Conservation (phyloP, 2,113 vertebrate species). For the Triplophysa rosa region DNA sequence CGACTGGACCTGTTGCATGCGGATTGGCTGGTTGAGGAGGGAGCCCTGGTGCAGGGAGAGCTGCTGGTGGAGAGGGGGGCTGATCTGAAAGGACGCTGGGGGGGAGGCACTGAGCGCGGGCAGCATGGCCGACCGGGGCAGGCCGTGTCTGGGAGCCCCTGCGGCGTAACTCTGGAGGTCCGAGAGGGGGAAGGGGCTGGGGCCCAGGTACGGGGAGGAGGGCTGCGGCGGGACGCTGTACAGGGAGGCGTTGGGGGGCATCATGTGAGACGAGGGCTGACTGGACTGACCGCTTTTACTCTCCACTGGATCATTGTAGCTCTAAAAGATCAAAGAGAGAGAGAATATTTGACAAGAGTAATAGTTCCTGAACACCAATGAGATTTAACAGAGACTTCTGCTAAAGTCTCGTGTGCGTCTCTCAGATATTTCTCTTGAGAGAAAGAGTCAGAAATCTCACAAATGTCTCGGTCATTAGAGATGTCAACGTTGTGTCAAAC, state of each 20-base stretch:
- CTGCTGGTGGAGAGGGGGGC: constrained; percentile 94
- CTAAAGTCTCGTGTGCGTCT: too few relatives aligned
- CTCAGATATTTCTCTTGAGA: too few relatives aligned
- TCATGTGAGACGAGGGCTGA: constrained; percentile 91
- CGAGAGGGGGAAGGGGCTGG: constrained; percentile 87
- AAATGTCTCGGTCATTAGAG: too few relatives aligned
- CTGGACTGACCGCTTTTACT: constrained; percentile 82
- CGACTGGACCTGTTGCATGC: constrained; percentile 94
- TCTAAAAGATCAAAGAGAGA: constrained; percentile 71
- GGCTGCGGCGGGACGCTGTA: constrained; percentile 89
- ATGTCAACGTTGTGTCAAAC: too few relatives aligned
- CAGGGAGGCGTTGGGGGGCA: constrained; percentile 86
- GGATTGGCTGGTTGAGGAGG: constrained; percentile 91
- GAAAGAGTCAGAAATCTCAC: too few relatives aligned
- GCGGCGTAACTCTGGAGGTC: constrained; percentile 93
- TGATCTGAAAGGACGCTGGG: constrained; percentile 93
- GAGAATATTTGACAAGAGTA: background rate
- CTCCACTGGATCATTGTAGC: constrained; percentile 88
- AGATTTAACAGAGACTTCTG: too few relatives aligned
- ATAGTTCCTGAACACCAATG: background rate
- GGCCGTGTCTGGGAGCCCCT: constrained; percentile 83
- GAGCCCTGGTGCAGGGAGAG: constrained; percentile 92
- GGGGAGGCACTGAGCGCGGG: constrained; percentile 94
- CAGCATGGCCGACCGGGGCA: constrained; percentile 89
- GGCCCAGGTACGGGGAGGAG: constrained; percentile 86